A percentile compares a stretch with the other conserved stretches of the same genome.
Evolutionary conservation across 1,140 invertebrate genomes (phyloP).

Genomic region (Acromyrmex echinatior): DNA sequence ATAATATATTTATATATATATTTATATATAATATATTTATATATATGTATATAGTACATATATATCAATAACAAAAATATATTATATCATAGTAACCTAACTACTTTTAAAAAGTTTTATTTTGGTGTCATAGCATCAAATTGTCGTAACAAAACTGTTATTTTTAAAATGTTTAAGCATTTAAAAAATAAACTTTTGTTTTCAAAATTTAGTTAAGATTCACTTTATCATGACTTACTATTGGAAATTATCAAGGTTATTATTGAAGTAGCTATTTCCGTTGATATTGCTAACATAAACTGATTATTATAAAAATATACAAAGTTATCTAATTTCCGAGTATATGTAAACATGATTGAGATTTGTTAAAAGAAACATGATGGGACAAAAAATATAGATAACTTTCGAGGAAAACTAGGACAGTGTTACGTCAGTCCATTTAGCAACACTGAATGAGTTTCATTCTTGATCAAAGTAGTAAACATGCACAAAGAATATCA

Average conservation of each 20-base stretch:
- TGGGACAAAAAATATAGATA: not conserved
- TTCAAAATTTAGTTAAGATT: not conserved
- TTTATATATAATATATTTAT: too few relatives aligned
- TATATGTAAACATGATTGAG: not conserved
- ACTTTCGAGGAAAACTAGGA: not conserved
- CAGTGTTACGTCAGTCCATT: not conserved
- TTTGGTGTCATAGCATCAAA: too few relatives aligned
- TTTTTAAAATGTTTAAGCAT: not conserved
- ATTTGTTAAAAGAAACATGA: not conserved
- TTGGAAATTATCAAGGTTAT: not conserved
- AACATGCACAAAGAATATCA: not conserved
- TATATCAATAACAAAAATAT: constrained; percentile 8
- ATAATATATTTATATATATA: too few relatives aligned
- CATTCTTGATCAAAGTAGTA: not conserved
- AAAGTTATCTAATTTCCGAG: not conserved
- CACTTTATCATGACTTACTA: not conserved
- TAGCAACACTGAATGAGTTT: not conserved
- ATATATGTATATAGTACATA: too few relatives aligned
- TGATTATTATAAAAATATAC: not conserved
- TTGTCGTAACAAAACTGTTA: not conserved
- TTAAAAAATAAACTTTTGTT: not conserved
- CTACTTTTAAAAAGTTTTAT: not conserved
- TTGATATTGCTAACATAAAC: not conserved
- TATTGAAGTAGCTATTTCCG: constrained; percentile 12
- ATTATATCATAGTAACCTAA: not conserved